Conservation (phyloP, 2,888 invertebrate species). For the Apantesis nais region DNA sequence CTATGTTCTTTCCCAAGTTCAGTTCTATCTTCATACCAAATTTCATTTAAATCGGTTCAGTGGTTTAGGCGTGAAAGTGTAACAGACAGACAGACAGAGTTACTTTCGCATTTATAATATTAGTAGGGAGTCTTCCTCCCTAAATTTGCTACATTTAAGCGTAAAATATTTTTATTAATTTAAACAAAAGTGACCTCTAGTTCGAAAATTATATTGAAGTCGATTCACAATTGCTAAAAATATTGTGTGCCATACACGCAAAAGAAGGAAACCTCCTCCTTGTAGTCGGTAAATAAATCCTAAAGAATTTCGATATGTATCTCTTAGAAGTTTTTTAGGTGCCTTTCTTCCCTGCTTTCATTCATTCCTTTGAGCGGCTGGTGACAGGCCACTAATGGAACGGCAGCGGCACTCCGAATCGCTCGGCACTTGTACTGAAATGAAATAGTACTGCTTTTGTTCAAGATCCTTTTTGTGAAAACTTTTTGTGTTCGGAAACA, state of each 20-base stretch:
- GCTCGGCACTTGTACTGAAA: constrained; percentile 61
- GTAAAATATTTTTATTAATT: background rate
- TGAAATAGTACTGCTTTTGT: constrained; percentile 67
- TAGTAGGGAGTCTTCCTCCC: no score
- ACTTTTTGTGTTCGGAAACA: constrained; percentile 40
- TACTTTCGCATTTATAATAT: no score
- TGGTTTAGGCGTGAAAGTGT: no score
- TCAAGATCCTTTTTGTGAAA: constrained; percentile 39
- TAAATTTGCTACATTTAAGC: background rate
- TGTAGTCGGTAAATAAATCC: background rate
- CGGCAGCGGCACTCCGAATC: constrained; percentile 70
- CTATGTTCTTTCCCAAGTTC: no score
- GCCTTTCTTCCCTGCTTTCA: constrained; percentile 55
- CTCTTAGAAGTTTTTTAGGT: constrained; percentile 46
- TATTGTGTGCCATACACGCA: background rate
- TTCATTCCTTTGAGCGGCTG: constrained; percentile 60
- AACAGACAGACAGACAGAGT: no score
- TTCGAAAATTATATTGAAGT: background rate
- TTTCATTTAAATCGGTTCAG: no score
- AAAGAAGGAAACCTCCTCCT: background rate
- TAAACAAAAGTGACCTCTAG: background rate
- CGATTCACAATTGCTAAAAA: background rate
- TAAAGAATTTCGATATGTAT: constrained; percentile 19
- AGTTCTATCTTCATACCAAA: no score
- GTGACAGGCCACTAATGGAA: constrained; percentile 82